phyloP scores from a whole-genome alignment of 1,140 invertebrate genomes.

The Pissodes strobi region DNA sequence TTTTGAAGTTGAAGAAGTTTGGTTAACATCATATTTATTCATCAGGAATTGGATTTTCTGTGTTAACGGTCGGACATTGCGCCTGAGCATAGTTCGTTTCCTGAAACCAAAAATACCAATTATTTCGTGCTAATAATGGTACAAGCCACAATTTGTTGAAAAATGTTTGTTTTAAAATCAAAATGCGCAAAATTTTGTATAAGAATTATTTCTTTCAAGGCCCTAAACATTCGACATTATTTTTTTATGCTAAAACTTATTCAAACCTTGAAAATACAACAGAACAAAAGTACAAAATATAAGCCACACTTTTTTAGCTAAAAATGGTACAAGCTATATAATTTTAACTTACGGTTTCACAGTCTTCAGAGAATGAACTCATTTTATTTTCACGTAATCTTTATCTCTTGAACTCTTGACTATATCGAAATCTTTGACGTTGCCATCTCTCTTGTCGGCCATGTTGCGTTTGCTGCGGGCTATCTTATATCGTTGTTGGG shows the following conservation, averaged over 20 bases:
- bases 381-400: too few relatives aligned
- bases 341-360: not conserved
- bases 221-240: too few relatives aligned
- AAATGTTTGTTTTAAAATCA: slow-evolving; percentile 4
- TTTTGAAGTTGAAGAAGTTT: not conserved
- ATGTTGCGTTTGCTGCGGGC: not conserved
- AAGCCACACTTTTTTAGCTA: not conserved
- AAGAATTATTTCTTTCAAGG: not conserved
- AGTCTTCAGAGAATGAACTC: not conserved
- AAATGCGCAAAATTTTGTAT: not conserved
- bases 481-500: not conserved
- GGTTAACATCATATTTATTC: too few relatives aligned
- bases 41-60: too few relatives aligned
- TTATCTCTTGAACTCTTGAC: too few relatives aligned
- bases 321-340: not conserved
- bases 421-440: too few relatives aligned
- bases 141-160: not conserved
- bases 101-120: not conserved
- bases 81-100: not conserved
- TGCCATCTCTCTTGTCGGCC: not conserved
- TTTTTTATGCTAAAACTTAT: too few relatives aligned
- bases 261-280: not conserved
- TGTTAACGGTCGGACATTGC: too few relatives aligned
- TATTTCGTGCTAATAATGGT: not conserved
- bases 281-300: not conserved